Evolutionary conservation across 2,113 vertebrate genomes (phyloP).

Genomic region (Chauna torquata): DNA sequence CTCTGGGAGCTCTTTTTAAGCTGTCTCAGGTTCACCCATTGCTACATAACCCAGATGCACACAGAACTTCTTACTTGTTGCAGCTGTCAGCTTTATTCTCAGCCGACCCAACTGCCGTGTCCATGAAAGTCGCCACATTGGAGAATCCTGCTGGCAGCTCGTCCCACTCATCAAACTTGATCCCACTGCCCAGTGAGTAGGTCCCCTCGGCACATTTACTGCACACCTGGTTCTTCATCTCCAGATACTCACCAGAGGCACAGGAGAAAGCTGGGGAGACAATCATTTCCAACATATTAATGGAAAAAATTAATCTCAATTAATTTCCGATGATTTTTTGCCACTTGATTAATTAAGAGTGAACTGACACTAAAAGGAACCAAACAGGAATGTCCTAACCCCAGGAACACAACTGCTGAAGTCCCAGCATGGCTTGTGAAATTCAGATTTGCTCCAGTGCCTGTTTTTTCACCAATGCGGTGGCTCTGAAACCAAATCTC

Average conservation of each 20-base stretch:
- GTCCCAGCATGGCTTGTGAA: neutral
- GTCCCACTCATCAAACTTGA: slow-evolving; percentile 97
- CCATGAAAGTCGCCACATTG: slow-evolving; percentile 89
- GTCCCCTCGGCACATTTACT: slow-evolving; percentile 90
- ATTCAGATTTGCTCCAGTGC: neutral
- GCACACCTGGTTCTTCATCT: slow-evolving; percentile 95
- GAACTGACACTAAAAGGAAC: neutral
- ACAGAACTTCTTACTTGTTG: slow-evolving; percentile 81
- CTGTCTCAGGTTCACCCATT: neutral
- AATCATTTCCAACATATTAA: neutral
- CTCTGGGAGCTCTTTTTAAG: neutral
- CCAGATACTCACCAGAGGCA: slow-evolving; percentile 91
- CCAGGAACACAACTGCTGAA: neutral
- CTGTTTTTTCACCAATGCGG: rapidly evolving
- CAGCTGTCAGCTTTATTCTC: slow-evolving; percentile 81
- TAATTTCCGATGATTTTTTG: neutral
- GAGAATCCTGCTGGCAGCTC: slow-evolving; percentile 91
- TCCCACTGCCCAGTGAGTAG: slow-evolving; percentile 93
- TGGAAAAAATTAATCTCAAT: neutral
- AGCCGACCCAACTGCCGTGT: slow-evolving; percentile 74
- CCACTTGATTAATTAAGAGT: neutral
- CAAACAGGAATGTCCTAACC: neutral
- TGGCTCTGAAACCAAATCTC: neutral
- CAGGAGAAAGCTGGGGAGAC: slow-evolving; percentile 91
- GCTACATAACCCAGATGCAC: neutral